Evolutionary conservation across 2,888 invertebrate genomes (phyloP).

Genomic region (Hemicrepidius hirtus): DNA sequence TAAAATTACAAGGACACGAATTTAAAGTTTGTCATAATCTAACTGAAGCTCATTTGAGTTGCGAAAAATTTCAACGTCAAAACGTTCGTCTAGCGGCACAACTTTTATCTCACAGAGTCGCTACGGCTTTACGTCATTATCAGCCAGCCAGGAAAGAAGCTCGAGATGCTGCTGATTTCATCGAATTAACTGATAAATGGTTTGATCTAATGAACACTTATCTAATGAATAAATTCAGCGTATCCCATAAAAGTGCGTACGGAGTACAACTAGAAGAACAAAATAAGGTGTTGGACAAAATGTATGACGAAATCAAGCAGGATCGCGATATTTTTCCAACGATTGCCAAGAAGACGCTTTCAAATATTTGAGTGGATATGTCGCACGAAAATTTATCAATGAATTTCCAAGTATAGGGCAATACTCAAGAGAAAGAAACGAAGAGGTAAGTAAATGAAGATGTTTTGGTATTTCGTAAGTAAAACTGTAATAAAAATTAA

Average conservation of each 20-base stretch:
- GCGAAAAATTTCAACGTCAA: slow-evolving; percentile 50
- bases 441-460: too few relatives aligned
- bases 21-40: slow-evolving; percentile 46
- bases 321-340: slow-evolving; percentile 1
- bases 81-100: slow-evolving; percentile 54
- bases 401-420: background rate
- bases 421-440: too few relatives aligned
- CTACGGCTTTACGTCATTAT: slow-evolving; percentile 53
- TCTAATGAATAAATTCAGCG: background rate
- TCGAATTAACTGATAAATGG: slow-evolving; percentile 55
- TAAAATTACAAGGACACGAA: slow-evolving; percentile 32
- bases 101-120: slow-evolving; percentile 55
- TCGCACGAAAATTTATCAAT: background rate
- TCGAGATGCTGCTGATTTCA: slow-evolving; percentile 48
- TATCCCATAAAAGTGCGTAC: slow-evolving; percentile 26
- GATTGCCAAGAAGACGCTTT: background rate
- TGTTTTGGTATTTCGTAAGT: too few relatives aligned
- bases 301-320: slow-evolving; percentile 11
- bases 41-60: slow-evolving; percentile 47
- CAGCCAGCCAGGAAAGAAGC: slow-evolving; percentile 40
- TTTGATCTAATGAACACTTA: slow-evolving; percentile 54
- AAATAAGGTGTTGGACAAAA: slow-evolving; percentile 27
- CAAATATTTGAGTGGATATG: background rate
- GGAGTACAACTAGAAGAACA: slow-evolving; percentile 31
- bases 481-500: too few relatives aligned